Evolutionary conservation across 2,113 vertebrate genomes (phyloP).

Genomic region (Alethe castanea): DNA sequence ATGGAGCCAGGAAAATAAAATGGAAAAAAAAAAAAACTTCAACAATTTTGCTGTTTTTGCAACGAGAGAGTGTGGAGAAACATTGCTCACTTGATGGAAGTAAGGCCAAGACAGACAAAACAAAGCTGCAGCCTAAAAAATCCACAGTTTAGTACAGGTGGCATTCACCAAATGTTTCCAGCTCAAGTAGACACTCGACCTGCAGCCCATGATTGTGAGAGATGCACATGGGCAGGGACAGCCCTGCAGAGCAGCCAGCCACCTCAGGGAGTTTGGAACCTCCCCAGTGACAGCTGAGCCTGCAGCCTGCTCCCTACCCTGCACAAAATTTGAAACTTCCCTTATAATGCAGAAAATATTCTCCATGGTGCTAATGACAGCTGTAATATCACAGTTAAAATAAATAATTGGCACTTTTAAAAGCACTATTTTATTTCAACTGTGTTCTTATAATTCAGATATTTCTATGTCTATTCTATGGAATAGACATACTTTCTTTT

Average conservation of each 20-base stretch:
- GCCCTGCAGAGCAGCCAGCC: too few species aligned
- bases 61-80: neutral
- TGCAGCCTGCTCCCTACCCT: too few species aligned
- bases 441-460: conserved; percentile 13
- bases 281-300: too few species aligned
- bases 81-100: neutral
- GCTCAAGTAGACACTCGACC: too few species aligned
- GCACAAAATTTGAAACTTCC: neutral
- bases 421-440: conserved; percentile 47
- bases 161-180: too few species aligned
- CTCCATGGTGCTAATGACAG: neutral
- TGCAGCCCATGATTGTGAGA: too few species aligned
- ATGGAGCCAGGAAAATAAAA: neutral
- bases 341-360: neutral
- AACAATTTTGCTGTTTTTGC: neutral
- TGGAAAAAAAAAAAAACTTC: neutral
- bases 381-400: conserved; percentile 43
- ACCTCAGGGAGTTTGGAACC: too few species aligned
- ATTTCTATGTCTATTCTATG: neutral
- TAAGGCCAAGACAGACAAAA: neutral
- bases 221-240: too few species aligned
- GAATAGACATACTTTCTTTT: conserved; percentile 56
- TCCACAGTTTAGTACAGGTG: neutral
- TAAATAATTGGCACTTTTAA: conserved; percentile 57
- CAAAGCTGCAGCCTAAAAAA: neutral